phyloP scores from a whole-genome alignment of 2,797 vertebrate genomes.

The Lagorchestes hirsutus region DNA sequence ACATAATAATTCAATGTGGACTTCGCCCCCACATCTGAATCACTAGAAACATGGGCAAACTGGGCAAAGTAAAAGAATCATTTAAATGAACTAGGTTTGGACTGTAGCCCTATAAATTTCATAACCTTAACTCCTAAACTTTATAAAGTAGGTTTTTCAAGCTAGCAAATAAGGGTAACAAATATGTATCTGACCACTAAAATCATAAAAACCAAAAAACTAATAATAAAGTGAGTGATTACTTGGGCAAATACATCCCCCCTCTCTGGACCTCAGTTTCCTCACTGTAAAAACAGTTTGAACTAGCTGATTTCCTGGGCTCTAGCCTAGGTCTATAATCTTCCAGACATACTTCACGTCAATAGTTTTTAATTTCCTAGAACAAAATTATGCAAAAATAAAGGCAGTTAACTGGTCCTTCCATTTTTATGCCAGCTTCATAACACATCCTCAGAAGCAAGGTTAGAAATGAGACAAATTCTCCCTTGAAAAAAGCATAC shows the following conservation, averaged over 20 bases:
- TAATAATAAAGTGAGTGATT: not conserved
- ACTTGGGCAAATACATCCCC: not conserved
- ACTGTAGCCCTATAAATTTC: not conserved
- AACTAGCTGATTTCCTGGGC: not conserved
- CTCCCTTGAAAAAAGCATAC: not conserved
- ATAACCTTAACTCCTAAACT: constrained; percentile 3
- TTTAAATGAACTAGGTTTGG: not conserved
- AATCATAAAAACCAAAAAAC: constrained; percentile 38
- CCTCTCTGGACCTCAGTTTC: not conserved
- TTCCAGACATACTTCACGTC: not conserved
- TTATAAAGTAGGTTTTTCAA: constrained; percentile 46
- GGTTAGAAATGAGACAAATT: not conserved
- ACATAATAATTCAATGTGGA: not conserved
- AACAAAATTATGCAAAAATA: not conserved
- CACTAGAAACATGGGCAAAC: not conserved
- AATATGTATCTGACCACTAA: not conserved
- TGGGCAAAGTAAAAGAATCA: not conserved
- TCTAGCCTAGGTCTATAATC: not conserved
- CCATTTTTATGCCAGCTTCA: not conserved
- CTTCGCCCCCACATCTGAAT: constrained; percentile 22
- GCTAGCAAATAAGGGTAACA: constrained; percentile 23
- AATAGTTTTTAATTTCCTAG: not conserved
- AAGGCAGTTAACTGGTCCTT: not conserved
- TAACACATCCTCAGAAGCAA: not conserved
- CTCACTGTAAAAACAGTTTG: not conserved